Percentiles rank a stretch among this genome's conserved stretches.
These are phyloP conservation scores for Scyliorhinus canicula DNA, from an alignment of 2,797 vertebrate species.

Conservation along the genomic window DNA sequence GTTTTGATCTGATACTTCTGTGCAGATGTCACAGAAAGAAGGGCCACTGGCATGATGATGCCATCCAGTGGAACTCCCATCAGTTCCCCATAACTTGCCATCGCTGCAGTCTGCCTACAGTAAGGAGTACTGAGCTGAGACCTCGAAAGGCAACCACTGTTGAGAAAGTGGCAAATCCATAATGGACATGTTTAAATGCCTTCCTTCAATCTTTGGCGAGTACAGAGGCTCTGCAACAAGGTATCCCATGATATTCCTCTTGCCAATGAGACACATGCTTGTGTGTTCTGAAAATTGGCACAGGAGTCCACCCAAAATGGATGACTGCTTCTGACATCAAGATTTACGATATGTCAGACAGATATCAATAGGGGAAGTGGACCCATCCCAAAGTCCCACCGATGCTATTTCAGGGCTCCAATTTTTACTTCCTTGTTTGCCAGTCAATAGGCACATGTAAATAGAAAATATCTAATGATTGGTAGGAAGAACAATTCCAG, in stretches of 20 bases:
- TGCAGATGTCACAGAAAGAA: background rate
- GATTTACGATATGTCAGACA: background rate
- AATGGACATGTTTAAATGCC: background rate
- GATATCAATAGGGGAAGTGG: background rate
- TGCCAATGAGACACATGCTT: background rate
- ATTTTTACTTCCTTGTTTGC: background rate
- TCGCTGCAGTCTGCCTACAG: background rate
- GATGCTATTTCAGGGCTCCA: background rate
- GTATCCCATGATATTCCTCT: background rate
- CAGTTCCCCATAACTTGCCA: background rate
- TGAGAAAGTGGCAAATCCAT: background rate
- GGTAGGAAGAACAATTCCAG: background rate
- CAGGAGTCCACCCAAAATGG: background rate
- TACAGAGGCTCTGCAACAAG: background rate
- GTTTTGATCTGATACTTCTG: background rate
- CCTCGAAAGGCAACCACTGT: background rate
- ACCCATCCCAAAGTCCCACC: background rate
- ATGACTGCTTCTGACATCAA: background rate
- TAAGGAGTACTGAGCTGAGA: background rate
- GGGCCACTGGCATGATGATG: background rate
- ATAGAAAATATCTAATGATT: background rate
- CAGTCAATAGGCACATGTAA: background rate
- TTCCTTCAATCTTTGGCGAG: background rate
- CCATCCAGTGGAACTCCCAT: background rate
- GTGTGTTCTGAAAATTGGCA: background rate